Base-by-base conservation (phyloP, 2,797 vertebrate species). In the Thripadectes ignobilis region DNA sequence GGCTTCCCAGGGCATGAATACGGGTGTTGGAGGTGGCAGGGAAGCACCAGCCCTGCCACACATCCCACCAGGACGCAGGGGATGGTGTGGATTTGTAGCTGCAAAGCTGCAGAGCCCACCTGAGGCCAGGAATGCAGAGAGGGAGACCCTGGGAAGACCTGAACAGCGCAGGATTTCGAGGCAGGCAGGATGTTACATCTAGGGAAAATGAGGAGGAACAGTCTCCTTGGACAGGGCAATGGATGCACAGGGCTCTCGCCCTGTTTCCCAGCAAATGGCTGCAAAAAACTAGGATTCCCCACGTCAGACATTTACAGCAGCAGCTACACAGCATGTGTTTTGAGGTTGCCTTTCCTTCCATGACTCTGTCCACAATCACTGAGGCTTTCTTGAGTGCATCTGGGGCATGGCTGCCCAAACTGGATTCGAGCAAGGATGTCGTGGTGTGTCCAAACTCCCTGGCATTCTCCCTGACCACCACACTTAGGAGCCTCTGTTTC, bases 41-140 rank as follows among this genome's bases (percentile, higher is more conserved):
- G 55, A 49, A 62, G 38, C 2, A 0, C 3, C 73, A 62, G 19
- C 8, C 9, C 46, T 39, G 45, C 49, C 2, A 0, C 1, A 9
- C 32, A 20, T 52, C 83, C 75, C 41, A 1, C 16, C 0, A 7
- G 72, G 83, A 10, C 8, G 13, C 36, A 34, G 39, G 71, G 43
- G 26, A 16, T 8, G 18, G 2, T 7, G 62, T 1, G 8, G 72
- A 6, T 61, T 23, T 63, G 76, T 43, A 58, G 67, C 41, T 63
- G 65, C 54, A 45, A 30, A 15, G 74, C 66, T 48, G 43, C 48
- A 17, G 73, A 61, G 14, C 62, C 59, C 54, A 14, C 13, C 57
- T 8, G 3, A 15, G 30, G 41, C n/a, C 7, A 2, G 1, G 43
- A 49, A 3, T 49, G 75, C 66, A 22, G 45, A 10, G 32, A 2